phyloP scores from a whole-genome alignment of 2,797 vertebrate genomes.

The Enteromius fasciolatus region DNA sequence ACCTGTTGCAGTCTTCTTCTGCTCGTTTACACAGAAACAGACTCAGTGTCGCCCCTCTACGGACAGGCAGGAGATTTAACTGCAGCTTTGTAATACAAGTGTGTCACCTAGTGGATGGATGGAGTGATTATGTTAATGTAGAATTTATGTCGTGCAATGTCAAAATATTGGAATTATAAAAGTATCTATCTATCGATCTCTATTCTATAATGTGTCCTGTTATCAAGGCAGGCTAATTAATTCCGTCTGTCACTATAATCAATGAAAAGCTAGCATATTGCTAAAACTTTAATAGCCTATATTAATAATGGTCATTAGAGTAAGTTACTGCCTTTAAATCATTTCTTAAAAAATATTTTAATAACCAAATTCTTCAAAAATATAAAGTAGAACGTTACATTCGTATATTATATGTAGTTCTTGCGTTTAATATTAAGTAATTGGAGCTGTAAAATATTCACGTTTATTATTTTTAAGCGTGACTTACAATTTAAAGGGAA shows the following conservation, averaged over 20 bases:
- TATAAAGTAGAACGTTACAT: background rate
- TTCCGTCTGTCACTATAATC: no score
- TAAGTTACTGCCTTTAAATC: background rate
- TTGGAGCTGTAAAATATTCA: background rate
- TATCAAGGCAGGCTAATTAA: no score
- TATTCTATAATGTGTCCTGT: background rate
- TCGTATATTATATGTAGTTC: background rate
- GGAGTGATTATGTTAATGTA: background rate
- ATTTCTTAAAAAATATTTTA: background rate
- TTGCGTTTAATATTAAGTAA: background rate
- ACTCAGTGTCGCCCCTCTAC: slow-evolving; percentile 31
- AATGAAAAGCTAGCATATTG: background rate
- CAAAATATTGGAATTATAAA: background rate
- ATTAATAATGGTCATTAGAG: background rate
- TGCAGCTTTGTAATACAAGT: slow-evolving; percentile 74
- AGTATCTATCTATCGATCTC: background rate
- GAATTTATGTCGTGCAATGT: background rate
- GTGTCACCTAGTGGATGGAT: slow-evolving; percentile 84
- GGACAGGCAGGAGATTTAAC: background rate
- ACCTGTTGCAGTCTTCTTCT: background rate
- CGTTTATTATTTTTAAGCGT: background rate
- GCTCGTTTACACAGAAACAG: background rate
- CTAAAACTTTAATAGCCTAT: background rate
- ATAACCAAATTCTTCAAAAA: background rate
- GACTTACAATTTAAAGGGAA: background rate